Evolutionary conservation across 2,797 vertebrate genomes (phyloP).

Genomic region (Holocentrus rufus): DNA sequence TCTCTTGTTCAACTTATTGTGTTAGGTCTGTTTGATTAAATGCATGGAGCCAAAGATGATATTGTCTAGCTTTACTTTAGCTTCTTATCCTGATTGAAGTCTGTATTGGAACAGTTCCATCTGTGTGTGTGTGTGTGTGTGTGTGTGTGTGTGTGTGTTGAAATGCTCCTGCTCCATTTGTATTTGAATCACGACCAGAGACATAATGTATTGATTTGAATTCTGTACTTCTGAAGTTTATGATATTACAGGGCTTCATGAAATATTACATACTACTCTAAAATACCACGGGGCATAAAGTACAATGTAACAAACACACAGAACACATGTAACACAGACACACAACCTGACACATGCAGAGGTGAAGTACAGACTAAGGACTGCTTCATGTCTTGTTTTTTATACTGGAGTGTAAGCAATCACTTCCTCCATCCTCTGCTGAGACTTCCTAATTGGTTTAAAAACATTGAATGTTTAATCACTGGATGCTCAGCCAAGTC

Average conservation of each 20-base stretch:
- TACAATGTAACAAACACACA: conserved; percentile 6
- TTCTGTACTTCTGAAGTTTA: conserved; percentile 3
- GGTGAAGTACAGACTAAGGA: conserved; percentile 14
- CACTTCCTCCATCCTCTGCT: conserved; percentile 18
- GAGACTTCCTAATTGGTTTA: conserved; percentile 39
- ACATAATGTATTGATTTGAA: not conserved
- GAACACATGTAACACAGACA: not conserved
- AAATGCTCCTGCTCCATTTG: not conserved
- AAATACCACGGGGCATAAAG: not conserved
- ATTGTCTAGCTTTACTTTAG: conserved; percentile 33
- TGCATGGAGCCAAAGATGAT: conserved; percentile 47
- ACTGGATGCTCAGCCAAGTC: conserved; percentile 36
- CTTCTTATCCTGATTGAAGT: conserved; percentile 30
- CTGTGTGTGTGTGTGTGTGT: conserved; percentile 7
- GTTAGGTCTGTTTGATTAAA: conserved; percentile 53
- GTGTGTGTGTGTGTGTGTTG: not conserved
- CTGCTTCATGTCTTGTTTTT: conserved; percentile 17
- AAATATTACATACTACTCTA: not conserved
- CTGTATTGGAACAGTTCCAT: conserved; percentile 19
- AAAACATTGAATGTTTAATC: conserved; percentile 52
- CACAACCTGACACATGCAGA: not conserved
- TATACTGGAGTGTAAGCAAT: conserved; percentile 34
- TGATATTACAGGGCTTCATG: not conserved
- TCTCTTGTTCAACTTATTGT: conserved; percentile 36
- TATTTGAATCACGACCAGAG: conserved; percentile 11